Conservation (phyloP, 1,140 invertebrate genomes). For the Brachionus angularis region DNA sequence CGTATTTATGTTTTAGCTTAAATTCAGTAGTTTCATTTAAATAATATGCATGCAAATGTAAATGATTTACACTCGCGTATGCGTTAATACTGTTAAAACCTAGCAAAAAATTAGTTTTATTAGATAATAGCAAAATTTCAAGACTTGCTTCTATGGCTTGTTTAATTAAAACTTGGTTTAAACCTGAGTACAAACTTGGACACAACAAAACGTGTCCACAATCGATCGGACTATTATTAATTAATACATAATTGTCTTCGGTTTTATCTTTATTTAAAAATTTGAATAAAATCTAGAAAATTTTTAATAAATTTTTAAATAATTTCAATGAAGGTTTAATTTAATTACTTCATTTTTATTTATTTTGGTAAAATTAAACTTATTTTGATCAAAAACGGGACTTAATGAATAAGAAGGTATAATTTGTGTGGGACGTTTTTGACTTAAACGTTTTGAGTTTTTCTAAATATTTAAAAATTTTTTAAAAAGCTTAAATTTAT, state of each 20-base stretch:
- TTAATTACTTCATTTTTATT: not conserved
- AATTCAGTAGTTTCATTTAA: not conserved
- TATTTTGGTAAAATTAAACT: constrained; percentile 42
- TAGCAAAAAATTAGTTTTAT: not conserved
- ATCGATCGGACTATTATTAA: constrained; percentile 42
- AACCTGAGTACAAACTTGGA: not conserved
- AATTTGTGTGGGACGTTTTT: constrained; percentile 24
- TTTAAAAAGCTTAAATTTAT: no score
- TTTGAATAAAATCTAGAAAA: constrained; percentile 3
- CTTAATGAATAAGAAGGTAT: not conserved
- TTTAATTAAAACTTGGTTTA: constrained; percentile 15
- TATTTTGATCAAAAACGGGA: not conserved
- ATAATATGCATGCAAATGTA: constrained; percentile 31
- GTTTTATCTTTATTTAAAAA: not conserved
- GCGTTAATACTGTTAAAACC: constrained; percentile 33
- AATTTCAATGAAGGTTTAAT: not conserved
- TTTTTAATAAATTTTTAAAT: not conserved
- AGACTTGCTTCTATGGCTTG: not conserved
- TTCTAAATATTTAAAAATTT: no score
- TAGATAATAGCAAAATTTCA: not conserved
- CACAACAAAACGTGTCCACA: constrained; percentile 7
- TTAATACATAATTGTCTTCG: constrained; percentile 21
- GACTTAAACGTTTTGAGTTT: constrained; percentile 18
- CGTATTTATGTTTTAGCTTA: not conserved
- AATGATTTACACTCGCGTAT: constrained; percentile 26